Base-by-base conservation (phyloP, 1,140 invertebrate species). In the Agraylea sexmaculata region DNA sequence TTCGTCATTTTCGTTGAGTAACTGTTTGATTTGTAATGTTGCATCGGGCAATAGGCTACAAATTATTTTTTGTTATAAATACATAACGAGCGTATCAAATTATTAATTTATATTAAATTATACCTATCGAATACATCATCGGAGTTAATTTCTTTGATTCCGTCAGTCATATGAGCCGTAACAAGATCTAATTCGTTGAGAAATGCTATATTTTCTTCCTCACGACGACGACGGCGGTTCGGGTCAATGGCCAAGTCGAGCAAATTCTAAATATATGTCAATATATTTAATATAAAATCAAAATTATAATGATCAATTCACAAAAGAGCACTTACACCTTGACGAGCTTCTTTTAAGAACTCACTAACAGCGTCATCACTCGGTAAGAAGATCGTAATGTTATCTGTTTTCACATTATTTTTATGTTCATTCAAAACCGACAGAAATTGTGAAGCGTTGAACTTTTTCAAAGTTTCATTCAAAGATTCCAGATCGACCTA, bases 301-400 rank as follows among this genome's bases (percentile, higher is more conserved):
- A 8, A 36, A 8, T 18, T 8, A 36, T 6, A 17, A 18, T 36
- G 11, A 8, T 7, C 13, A 8, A n/a, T 17, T 4, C 8, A 39
- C 7, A 6, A 28, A 19, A n/a, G 17, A 13, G 10, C 4, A 33
- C 40, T 39, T 35, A 46, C 45, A n/a, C 28, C 28, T 39, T 39
- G 28, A n/a, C 42, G 17, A 22, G 42, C 35, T 12, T 22, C n/a
- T 13, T 38, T 17, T 2, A 33, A 17, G 16, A 39, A 47, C 16
- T 40, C 36, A 27, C 25, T 13, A 20, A 47, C 43, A 2, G 45
- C 45, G 31, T 47, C 38, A 31, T 47, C 28, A 15, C 23, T 34
- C 3, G 46, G 46, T 15, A 47, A 33, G 29, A 47, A 47, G 7
- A 47, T 22, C 1, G 46, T 47, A 1, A 43, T 4, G 33, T 47